Evolutionary conservation across 1,140 invertebrate species (phyloP).

Genomic region (Pseudachorutes palmiensis): DNA sequence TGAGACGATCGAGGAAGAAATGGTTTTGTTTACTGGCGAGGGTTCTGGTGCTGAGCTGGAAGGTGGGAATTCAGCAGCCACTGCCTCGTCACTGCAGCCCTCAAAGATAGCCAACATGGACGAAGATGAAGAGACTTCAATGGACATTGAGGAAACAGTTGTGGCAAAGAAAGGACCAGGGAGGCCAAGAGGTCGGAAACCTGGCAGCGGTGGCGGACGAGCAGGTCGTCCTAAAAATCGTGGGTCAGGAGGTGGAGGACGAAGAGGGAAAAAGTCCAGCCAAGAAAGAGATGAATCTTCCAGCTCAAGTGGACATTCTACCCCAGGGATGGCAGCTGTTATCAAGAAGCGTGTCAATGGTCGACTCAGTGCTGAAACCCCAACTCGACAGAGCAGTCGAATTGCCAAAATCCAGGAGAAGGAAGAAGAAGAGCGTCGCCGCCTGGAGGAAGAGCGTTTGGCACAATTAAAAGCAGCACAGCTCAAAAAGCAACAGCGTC

Average conservation of each 20-base stretch:
- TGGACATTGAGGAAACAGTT: constrained; percentile 38
- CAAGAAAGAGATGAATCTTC: neutral
- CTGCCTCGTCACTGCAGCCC: constrained; percentile 33
- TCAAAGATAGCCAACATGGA: constrained; percentile 22
- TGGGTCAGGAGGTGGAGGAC: neutral
- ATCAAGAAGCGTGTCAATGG: constrained; percentile 45
- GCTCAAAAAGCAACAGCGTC: constrained; percentile 53
- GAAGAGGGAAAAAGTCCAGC: neutral
- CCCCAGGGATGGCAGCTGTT: neutral
- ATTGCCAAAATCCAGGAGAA: constrained; percentile 78
- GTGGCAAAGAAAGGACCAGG: constrained; percentile 32
- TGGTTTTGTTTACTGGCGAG: constrained; percentile 61
- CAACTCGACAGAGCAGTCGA: constrained; percentile 63
- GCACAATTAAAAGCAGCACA: constrained; percentile 52
- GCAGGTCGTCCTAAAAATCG: constrained; percentile 3
- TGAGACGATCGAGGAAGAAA: constrained; percentile 62
- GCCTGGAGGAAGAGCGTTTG: constrained; percentile 49
- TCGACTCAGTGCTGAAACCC: constrained; percentile 39
- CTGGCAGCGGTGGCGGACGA: constrained; percentile 25
- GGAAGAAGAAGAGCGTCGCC: constrained; percentile 59
- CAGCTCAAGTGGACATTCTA: neutral
- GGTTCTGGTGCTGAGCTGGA: constrained; percentile 62
- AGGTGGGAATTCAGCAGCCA: constrained; percentile 50
- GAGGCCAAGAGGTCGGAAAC: constrained; percentile 40
- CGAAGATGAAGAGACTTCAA: constrained; percentile 20